Percentiles rank a stretch among this genome's conserved stretches.
Conservation (phyloP, 2,797 vertebrate species). For the Acrossocheilus fasciatus region DNA sequence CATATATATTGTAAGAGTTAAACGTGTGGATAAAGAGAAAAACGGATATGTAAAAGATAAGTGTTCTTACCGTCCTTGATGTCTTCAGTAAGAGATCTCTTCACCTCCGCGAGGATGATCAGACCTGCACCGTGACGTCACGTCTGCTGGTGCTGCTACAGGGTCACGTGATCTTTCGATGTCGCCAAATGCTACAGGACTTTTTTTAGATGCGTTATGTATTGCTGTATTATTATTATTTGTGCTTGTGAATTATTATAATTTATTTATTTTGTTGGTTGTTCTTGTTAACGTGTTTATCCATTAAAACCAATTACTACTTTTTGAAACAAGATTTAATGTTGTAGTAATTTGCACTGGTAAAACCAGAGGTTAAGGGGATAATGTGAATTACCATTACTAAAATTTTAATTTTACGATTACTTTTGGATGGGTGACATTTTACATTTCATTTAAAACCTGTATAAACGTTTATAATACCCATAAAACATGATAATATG, state of each 20-base stretch:
- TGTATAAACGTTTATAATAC: background rate
- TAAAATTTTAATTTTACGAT: background rate
- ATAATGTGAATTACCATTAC: background rate
- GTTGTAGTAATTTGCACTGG: background rate
- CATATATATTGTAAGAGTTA: background rate
- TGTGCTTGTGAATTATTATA: no score
- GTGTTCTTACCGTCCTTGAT: conserved; percentile 1
- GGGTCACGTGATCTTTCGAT: conserved; percentile 13
- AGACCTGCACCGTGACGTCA: conserved; percentile 26
- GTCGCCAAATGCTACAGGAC: fast-evolving
- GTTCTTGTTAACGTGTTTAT: background rate
- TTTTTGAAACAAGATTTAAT: background rate
- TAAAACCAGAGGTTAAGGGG: background rate
- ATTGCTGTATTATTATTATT: background rate
- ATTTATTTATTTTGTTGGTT: background rate
- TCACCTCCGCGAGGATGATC: background rate
- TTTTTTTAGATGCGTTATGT: background rate
- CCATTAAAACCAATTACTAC: background rate
- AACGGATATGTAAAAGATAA: background rate
- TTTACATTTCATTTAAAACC: background rate
- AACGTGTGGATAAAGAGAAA: background rate
- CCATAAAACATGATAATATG: background rate
- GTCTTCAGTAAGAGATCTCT: background rate
- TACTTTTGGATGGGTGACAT: background rate
- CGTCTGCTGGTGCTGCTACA: background rate